These are phyloP conservation scores for Pipa parva DNA, from an alignment of 2,113 vertebrate species.

Conservation along the genomic window DNA sequence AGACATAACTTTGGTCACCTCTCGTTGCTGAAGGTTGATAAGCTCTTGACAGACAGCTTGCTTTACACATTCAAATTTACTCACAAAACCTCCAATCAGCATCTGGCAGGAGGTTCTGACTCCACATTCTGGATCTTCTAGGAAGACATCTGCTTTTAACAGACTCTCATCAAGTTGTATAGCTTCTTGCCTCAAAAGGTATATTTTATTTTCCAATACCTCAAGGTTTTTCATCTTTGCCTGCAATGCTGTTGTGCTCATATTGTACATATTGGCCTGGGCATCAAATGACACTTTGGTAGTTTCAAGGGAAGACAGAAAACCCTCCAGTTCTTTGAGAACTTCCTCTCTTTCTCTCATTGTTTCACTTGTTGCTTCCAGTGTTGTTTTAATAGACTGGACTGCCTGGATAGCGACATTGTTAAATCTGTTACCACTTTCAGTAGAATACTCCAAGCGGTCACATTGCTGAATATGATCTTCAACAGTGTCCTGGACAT, in stretches of 20 bases:
- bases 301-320: slow-evolving; percentile 72
- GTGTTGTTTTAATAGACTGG: slow-evolving; percentile 52
- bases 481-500: slow-evolving; percentile 50
- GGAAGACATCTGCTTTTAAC: slow-evolving; percentile 60
- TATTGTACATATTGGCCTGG: slow-evolving; percentile 43
- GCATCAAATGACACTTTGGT: slow-evolving; percentile 58
- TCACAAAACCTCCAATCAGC: slow-evolving; percentile 60
- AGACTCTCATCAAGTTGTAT: slow-evolving; percentile 71
- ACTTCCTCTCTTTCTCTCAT: slow-evolving; percentile 65
- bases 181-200: slow-evolving; percentile 67
- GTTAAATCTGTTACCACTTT: slow-evolving; percentile 56
- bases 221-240: slow-evolving; percentile 51
- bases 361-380: slow-evolving; percentile 69
- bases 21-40: background rate
- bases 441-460: slow-evolving; percentile 51
- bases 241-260: slow-evolving; percentile 45
- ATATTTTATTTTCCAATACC: slow-evolving; percentile 57
- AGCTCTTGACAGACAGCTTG: background rate
- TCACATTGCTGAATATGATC: slow-evolving; percentile 71
- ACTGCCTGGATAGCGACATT: slow-evolving; percentile 57
- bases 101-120: slow-evolving; percentile 68
- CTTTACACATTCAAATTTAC: slow-evolving; percentile 47
- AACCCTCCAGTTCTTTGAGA: slow-evolving; percentile 73
- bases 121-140: slow-evolving; percentile 57
- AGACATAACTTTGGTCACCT: slow-evolving; percentile 60